Percentiles rank a stretch among this genome's conserved stretches.
Conservation (phyloP, 2,888 invertebrate species). For the Steinernema scapterisci region DNA sequence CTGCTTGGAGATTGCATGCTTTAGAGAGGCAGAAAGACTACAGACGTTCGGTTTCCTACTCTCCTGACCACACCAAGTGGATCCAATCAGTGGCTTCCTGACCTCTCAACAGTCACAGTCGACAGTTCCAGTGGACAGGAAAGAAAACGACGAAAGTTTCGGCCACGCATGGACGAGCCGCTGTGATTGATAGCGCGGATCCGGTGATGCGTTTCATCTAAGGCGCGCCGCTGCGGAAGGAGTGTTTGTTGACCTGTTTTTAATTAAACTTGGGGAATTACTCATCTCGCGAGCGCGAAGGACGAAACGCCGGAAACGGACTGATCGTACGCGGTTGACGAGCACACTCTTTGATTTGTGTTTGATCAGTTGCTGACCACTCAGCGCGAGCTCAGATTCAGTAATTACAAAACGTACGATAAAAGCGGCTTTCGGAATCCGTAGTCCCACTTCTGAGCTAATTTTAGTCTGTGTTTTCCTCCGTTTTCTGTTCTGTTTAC, state of each 20-base stretch:
- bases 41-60: too few species aligned
- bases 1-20: too few species aligned
- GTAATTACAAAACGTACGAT: background rate
- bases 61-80: too few species aligned
- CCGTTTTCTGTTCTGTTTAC: constrained; percentile 18
- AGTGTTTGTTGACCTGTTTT: constrained; percentile 16
- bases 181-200: background rate
- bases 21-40: too few species aligned
- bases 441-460: background rate
- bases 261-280: background rate
- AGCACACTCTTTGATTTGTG: background rate
- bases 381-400: background rate
- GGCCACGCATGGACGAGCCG: constrained; percentile 1
- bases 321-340: background rate
- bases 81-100: too few species aligned
- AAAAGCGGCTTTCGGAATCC: background rate
- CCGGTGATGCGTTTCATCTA: background rate
- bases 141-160: background rate
- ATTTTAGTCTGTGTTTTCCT: background rate
- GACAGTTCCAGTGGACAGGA: background rate
- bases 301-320: background rate
- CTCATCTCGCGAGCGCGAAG: background rate
- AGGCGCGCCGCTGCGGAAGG: background rate
- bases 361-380: constrained; percentile 27
- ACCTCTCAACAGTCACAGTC: too few species aligned